Conservation (phyloP, 2,113 vertebrate genomes). For the Corvus cornix region DNA sequence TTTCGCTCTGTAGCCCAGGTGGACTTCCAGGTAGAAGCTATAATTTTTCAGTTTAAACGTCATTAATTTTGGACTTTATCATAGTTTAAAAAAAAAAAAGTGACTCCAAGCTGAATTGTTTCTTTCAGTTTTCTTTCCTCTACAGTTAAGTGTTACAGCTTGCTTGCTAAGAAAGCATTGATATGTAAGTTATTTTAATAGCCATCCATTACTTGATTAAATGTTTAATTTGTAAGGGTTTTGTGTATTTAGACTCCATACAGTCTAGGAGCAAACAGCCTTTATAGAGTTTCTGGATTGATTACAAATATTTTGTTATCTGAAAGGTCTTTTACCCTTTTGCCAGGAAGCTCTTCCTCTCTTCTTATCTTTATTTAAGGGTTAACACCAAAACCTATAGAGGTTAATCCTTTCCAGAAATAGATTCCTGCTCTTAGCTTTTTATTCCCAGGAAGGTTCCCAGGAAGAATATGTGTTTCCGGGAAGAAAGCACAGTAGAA, state of each 20-base stretch:
- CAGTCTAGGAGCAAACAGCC: not conserved
- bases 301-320: not conserved
- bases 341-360: not conserved
- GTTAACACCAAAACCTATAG: not conserved
- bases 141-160: not conserved
- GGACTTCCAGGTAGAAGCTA: not conserved
- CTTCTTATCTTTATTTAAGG: not conserved
- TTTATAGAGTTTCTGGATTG: not conserved
- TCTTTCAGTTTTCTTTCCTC: not conserved
- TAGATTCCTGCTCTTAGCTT: not conserved
- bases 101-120: not conserved
- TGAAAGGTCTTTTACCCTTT: not conserved
- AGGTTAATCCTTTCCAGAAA: not conserved
- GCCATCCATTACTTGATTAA: not conserved
- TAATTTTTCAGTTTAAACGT: not conserved
- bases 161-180: not conserved
- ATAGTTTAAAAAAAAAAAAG: not conserved
- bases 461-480: not conserved
- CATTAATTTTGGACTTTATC: not conserved
- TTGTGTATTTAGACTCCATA: not conserved
- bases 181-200: not conserved
- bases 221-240: not conserved
- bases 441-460: not conserved
- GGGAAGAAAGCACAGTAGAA: not conserved
- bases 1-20: not conserved